phyloP scores from a whole-genome alignment of 37 sponge, comb jelly and placozoan species.

The Beroe forskalii region DNA sequence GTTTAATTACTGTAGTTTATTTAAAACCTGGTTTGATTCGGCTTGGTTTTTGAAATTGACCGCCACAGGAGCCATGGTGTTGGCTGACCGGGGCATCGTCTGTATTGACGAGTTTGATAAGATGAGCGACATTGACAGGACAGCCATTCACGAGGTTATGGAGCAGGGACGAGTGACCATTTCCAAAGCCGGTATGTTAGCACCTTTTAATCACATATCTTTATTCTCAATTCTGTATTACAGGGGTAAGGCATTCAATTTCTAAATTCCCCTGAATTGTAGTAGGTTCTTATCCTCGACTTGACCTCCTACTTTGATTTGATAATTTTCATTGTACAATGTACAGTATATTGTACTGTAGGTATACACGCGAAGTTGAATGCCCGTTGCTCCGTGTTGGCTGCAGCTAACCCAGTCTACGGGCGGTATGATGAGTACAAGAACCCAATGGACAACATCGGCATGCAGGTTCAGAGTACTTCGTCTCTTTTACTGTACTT shows the following conservation, averaged over 20 bases:
- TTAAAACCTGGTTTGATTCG: too few species aligned
- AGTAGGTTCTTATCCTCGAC: too few species aligned
- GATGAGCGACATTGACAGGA: slow-evolving; percentile 99
- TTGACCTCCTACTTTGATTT: too few species aligned
- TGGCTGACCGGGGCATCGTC: slow-evolving; percentile 97
- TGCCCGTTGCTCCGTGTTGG: slow-evolving; percentile 93
- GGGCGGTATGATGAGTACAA: slow-evolving; percentile 99
- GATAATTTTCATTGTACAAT: too few species aligned
- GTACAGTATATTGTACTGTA: neutral
- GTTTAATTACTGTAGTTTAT: too few species aligned
- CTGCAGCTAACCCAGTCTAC: slow-evolving; percentile 99
- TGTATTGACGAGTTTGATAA: slow-evolving; percentile 99
- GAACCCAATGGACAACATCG: slow-evolving; percentile 99
- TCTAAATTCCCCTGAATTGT: too few species aligned
- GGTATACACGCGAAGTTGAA: slow-evolving; percentile 96
- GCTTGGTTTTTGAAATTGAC: too few species aligned
- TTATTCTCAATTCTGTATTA: too few species aligned
- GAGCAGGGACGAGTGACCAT: slow-evolving; percentile 98
- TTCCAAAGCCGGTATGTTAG: slow-evolving; percentile 92
- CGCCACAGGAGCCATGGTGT: slow-evolving; percentile 99
- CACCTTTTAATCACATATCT: too few species aligned
- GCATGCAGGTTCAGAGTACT: too few species aligned
- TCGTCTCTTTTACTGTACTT: too few species aligned
- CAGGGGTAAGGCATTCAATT: too few species aligned
- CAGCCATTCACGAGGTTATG: slow-evolving; percentile 99